phyloP scores from a whole-genome alignment of 2,113 vertebrate species.

The Amia ocellicauda region DNA sequence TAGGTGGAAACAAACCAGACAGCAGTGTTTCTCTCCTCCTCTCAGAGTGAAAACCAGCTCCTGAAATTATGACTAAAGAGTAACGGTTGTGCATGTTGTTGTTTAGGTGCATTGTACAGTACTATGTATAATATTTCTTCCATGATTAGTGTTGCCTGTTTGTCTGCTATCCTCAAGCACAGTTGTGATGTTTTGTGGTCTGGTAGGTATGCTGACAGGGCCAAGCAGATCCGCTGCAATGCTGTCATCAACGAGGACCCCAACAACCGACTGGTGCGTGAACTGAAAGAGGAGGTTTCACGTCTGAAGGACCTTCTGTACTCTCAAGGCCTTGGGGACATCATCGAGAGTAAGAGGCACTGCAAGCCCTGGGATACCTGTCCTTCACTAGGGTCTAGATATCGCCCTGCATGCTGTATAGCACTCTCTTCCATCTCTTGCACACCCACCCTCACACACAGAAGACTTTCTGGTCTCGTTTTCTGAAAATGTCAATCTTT shows the following conservation, averaged over 20 bases:
- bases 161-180: no score
- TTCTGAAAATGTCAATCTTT: no score
- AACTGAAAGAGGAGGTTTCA: conserved; percentile 94
- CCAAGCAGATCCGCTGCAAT: conserved; percentile 96
- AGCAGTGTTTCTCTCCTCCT: no score
- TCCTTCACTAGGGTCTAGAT: neutral
- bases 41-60: no score
- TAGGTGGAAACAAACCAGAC: no score
- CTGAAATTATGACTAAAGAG: no score
- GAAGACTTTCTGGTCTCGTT: no score
- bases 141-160: no score
- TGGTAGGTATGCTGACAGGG: conserved; percentile 87
- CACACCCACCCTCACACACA: neutral
- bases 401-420: neutral
- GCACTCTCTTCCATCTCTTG: neutral
- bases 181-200: neutral
- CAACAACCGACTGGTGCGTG: conserved; percentile 91
- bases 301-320: conserved; percentile 88
- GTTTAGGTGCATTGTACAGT: no score
- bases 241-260: conserved; percentile 96
- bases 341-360: conserved; percentile 85
- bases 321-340: conserved; percentile 90
- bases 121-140: no score
- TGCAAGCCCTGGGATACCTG: neutral
- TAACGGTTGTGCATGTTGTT: no score